Conservation (phyloP, 2,888 invertebrate genomes). For the Ptycholaimellus sp. region DNA sequence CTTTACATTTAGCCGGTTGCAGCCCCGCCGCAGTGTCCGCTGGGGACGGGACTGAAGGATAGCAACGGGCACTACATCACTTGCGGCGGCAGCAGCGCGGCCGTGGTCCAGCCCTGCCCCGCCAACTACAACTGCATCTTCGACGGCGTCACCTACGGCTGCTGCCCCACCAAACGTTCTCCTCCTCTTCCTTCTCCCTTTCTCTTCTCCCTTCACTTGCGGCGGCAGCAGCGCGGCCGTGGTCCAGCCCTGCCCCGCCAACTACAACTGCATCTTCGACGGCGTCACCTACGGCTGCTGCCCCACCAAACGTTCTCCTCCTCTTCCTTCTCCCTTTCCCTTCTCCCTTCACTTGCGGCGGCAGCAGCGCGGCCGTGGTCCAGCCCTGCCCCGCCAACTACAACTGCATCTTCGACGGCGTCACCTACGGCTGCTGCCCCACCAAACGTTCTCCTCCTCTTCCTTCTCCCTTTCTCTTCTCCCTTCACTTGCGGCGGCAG, state of each 20-base stretch:
- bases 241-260: slow-evolving; percentile 15
- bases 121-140: slow-evolving; percentile 24
- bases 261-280: slow-evolving; percentile 15
- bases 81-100: slow-evolving; percentile 16
- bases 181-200: too few relatives aligned
- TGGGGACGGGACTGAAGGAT: slow-evolving; percentile 23
- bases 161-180: slow-evolving; percentile 21
- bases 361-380: slow-evolving; percentile 9
- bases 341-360: too few relatives aligned
- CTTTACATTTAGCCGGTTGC: not conserved
- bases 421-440: slow-evolving; percentile 15
- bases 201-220: too few relatives aligned
- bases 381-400: slow-evolving; percentile 16
- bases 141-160: slow-evolving; percentile 24
- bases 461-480: too few relatives aligned
- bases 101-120: slow-evolving; percentile 18
- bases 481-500: too few relatives aligned
- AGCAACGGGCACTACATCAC: slow-evolving; percentile 23
- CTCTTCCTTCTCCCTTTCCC: too few relatives aligned
- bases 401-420: slow-evolving; percentile 15
- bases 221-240: slow-evolving; percentile 5
- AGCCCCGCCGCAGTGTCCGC: slow-evolving; percentile 21
- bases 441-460: slow-evolving; percentile 8
- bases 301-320: slow-evolving; percentile 10
- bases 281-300: slow-evolving; percentile 15